These are phyloP conservation scores for Brienomyrus brachyistius DNA, from an alignment of 2,113 vertebrate genomes.

Conservation along the genomic window DNA sequence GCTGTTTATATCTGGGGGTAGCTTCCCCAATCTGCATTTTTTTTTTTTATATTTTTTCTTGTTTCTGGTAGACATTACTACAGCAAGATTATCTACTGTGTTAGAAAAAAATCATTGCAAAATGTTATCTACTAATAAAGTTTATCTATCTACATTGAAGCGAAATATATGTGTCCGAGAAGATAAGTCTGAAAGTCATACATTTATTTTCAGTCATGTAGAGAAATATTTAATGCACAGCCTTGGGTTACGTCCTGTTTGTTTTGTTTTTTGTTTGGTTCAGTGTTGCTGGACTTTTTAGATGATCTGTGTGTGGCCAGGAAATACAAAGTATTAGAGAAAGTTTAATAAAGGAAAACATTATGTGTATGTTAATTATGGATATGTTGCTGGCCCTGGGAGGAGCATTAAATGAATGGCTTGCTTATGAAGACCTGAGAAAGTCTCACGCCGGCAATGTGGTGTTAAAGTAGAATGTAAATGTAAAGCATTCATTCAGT, in stretches of 20 bases:
- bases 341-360: neutral
- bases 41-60: neutral
- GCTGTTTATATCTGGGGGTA: neutral
- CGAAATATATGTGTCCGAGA: neutral
- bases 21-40: neutral
- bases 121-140: neutral
- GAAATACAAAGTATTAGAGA: neutral
- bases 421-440: neutral
- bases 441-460: neutral
- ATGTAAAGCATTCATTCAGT: neutral
- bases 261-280: neutral
- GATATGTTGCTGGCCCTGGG: neutral
- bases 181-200: neutral
- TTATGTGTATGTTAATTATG: neutral
- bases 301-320: neutral
- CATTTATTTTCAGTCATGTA: neutral
- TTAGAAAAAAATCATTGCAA: neutral
- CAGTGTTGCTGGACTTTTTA: neutral
- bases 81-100: neutral
- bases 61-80: neutral
- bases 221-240: neutral
- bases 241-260: neutral
- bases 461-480: neutral
- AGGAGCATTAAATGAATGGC: neutral
- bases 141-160: neutral